A percentile compares a stretch with the other conserved stretches of the same genome.
Evolutionary conservation across 2,888 invertebrate genomes (phyloP).

Genomic region (Lasioglossum pauxillum): DNA sequence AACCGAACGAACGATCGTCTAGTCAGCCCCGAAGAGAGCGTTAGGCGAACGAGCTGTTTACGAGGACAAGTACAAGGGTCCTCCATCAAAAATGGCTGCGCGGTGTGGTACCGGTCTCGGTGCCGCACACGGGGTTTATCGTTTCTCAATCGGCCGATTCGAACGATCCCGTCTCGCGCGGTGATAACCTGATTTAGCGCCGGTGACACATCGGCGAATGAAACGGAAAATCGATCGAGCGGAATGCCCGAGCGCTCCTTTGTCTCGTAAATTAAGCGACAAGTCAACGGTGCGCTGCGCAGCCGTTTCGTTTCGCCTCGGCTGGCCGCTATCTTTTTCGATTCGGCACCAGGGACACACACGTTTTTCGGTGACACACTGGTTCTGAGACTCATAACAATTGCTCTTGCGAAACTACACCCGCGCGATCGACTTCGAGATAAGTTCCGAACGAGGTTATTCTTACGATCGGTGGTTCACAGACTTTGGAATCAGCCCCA

Average conservation of each 20-base stretch:
- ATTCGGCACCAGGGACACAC: not conserved
- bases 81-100: constrained; percentile 64
- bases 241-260: constrained; percentile 51
- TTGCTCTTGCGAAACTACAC: not conserved
- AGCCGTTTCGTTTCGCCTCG: constrained; percentile 4
- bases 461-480: constrained; percentile 3
- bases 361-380: constrained; percentile 4
- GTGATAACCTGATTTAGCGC: constrained; percentile 61
- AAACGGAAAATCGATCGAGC: constrained; percentile 61
- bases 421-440: not conserved
- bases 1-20: constrained; percentile 58
- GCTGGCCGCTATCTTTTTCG: not conserved
- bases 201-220: constrained; percentile 53
- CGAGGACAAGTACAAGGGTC: constrained; percentile 67
- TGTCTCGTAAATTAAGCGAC: constrained; percentile 49
- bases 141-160: constrained; percentile 68
- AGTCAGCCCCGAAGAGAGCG: constrained; percentile 56
- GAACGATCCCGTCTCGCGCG: constrained; percentile 63
- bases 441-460: not conserved
- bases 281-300: constrained; percentile 19
- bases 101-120: constrained; percentile 70
- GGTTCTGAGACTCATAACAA: not conserved
- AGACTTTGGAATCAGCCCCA: not conserved
- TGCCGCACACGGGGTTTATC: constrained; percentile 59
- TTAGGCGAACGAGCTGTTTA: constrained; percentile 68